Percentiles rank a stretch among this genome's conserved stretches.
These are phyloP conservation scores for Tetheella fluctuosa DNA, from an alignment of 2,888 invertebrate species.

Conservation along the genomic window DNA sequence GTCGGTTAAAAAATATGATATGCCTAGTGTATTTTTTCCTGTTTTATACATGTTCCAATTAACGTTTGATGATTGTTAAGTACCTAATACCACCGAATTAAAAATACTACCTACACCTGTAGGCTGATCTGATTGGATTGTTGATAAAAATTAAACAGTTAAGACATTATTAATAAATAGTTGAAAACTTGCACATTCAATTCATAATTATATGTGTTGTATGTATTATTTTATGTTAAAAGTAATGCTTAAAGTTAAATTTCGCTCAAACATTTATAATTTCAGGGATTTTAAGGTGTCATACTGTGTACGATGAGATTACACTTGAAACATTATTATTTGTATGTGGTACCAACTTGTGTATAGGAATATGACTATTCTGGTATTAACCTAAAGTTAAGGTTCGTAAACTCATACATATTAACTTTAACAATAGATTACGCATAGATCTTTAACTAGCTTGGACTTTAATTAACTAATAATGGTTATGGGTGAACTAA, in stretches of 20 bases:
- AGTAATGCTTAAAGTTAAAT: constrained; percentile 24
- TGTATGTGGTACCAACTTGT: neutral
- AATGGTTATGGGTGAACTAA: neutral
- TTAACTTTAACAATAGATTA: neutral
- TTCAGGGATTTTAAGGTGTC: neutral
- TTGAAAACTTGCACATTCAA: neutral
- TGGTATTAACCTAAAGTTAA: neutral
- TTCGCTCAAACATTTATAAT: constrained; percentile 43
- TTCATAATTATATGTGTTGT: neutral
- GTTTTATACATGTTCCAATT: neutral
- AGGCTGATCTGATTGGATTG: neutral
- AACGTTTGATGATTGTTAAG: neutral
- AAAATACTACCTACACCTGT: neutral
- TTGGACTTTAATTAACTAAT: neutral
- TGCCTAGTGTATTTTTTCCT: neutral
- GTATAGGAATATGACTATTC: neutral
- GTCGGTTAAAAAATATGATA: neutral
- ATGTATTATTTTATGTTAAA: neutral
- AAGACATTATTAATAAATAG: constrained; percentile 2
- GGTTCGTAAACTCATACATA: constrained; percentile 13
- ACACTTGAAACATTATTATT: neutral
- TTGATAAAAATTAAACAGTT: neutral
- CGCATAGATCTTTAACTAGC: neutral
- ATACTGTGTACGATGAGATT: neutral
- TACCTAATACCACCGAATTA: neutral